phyloP scores from a whole-genome alignment of 2,113 vertebrate species.

The Brienomyrus longianalis region DNA sequence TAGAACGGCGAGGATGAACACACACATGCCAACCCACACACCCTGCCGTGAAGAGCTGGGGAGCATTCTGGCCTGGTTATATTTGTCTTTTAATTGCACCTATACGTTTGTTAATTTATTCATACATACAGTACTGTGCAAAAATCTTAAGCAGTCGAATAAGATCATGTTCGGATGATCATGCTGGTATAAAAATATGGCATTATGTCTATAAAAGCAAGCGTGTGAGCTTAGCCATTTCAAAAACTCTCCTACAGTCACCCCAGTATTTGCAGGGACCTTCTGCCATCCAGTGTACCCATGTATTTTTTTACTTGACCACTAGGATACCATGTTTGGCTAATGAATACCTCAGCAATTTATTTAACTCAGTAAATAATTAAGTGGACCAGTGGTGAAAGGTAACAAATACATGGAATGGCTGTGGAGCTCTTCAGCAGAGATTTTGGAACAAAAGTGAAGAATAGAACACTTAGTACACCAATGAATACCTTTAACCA shows the following conservation, averaged over 20 bases:
- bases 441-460: background rate
- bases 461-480: background rate
- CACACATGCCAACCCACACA: too few relatives aligned
- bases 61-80: background rate
- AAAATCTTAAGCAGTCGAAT: background rate
- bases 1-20: too few relatives aligned
- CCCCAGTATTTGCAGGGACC: too few relatives aligned
- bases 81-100: background rate
- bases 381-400: background rate
- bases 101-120: background rate
- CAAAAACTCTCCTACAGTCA: too few relatives aligned
- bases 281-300: too few relatives aligned
- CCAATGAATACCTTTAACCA: background rate
- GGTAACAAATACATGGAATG: background rate
- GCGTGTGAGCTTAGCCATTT: too few relatives aligned
- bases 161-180: background rate
- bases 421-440: background rate
- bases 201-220: background rate
- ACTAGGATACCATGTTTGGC: background rate
- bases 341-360: background rate
- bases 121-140: background rate
- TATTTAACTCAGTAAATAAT: background rate
- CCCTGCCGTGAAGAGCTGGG: too few relatives aligned
- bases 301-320: background rate
- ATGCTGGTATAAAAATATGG: background rate